phyloP scores from a whole-genome alignment of 2,113 vertebrate genomes.

The Actenoides hombroni region DNA sequence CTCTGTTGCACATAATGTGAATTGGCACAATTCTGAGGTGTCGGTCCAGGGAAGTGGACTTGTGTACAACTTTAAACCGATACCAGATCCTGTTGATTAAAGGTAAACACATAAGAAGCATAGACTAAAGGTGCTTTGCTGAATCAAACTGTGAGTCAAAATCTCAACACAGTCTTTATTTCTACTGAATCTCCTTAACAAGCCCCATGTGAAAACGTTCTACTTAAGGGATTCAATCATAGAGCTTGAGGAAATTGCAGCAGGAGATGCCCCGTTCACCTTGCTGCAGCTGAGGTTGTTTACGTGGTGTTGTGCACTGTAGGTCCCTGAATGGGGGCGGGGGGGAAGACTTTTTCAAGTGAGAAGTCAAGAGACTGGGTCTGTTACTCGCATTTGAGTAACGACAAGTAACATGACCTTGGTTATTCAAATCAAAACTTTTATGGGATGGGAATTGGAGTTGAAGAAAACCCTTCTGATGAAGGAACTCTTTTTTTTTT shows the following conservation, averaged over 20 bases:
- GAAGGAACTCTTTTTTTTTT: no score
- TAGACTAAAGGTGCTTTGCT: background rate
- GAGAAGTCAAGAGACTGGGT: background rate
- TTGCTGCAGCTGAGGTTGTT: background rate
- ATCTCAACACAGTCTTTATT: background rate
- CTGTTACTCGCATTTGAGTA: background rate
- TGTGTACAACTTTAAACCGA: background rate
- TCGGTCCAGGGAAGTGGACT: background rate
- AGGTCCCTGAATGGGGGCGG: background rate
- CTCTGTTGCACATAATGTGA: background rate
- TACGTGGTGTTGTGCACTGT: rapidly evolving
- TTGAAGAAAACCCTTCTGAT: background rate
- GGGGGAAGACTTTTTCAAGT: background rate
- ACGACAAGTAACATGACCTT: background rate
- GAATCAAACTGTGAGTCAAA: background rate
- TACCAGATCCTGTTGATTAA: background rate
- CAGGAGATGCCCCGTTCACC: background rate
- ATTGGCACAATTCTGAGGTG: background rate
- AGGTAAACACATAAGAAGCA: background rate
- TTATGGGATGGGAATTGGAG: background rate
- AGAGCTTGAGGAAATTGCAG: background rate
- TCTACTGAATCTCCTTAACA: background rate
- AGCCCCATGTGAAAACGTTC: background rate
- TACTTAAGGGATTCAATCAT: background rate
- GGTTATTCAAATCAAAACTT: background rate